phyloP scores from a whole-genome alignment of 2,888 invertebrate genomes.

The Automeris io region DNA sequence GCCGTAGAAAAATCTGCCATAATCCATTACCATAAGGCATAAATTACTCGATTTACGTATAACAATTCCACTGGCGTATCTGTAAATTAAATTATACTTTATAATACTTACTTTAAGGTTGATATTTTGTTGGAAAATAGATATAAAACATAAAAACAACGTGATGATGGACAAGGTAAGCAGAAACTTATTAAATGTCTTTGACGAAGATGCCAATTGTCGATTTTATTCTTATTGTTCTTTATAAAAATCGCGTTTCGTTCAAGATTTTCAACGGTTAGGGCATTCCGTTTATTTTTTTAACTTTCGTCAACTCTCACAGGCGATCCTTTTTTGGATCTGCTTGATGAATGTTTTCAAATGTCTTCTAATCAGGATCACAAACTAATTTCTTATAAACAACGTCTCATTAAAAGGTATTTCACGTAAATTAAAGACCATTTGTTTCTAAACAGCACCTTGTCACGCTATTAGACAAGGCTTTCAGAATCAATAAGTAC shows the following conservation, averaged over 20 bases:
- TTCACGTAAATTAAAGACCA: no score
- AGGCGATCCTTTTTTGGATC: background rate
- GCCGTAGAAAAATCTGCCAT: constrained; percentile 22
- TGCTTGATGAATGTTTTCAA: background rate
- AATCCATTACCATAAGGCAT: background rate
- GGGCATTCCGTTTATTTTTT: constrained; percentile 20
- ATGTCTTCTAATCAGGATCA: no score
- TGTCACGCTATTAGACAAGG: no score
- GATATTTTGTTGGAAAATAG: constrained; percentile 16
- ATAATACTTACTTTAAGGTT: constrained; percentile 2
- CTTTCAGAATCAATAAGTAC: no score
- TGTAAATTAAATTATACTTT: constrained; percentile 12
- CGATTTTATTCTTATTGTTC: constrained; percentile 37
- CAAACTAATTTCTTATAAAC: no score
- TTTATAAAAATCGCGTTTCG: constrained; percentile 25
- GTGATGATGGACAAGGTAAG: constrained; percentile 63
- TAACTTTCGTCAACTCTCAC: constrained; percentile 5
- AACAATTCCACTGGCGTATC: constrained; percentile 5
- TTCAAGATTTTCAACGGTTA: constrained; percentile 27
- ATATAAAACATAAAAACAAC: constrained; percentile 38
- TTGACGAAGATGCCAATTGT: constrained; percentile 63
- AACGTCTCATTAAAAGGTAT: no score
- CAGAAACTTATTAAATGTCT: constrained; percentile 62
- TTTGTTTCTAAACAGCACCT: no score
- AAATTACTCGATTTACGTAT: background rate